Base-by-base conservation (phyloP, 2,113 vertebrate species). In the Dunckerocampus dactyliophorus region DNA sequence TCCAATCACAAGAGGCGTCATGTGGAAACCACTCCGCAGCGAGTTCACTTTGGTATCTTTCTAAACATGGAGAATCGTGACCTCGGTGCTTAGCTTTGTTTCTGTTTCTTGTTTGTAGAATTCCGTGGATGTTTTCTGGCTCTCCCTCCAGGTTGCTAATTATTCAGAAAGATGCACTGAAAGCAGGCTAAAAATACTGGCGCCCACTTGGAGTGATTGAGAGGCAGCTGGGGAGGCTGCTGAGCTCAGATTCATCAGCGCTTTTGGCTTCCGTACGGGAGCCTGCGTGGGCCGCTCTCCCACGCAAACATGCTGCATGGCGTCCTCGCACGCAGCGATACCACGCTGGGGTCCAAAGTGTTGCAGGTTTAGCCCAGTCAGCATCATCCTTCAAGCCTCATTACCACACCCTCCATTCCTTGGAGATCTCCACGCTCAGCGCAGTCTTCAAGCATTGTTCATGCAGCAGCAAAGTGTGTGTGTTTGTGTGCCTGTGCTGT, bases 111-210 rank as follows among this genome's bases (percentile, higher is more conserved):
- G 24, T 28, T 28, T 28, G 24, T 5, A 28, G 24, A 2, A 28
- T 28, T 28, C 3, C 2, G 24, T 3, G 24, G 24, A 28, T 28
- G 2, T 48, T 8, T 8, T 48, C 16, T 17, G 19, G 7, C 6
- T 48, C 47, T 17, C 12, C 15, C 16, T 48, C 47, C 47, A 48
- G 16, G 47, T 17, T 14, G 24, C 24, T 28, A 16, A 48, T 48
- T 48, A 48, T 16, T 48, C 7, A 8, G 47, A 14, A 28, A 28
- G 24, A 28, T 28, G 24, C 2, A 28, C n/a, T n/a, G 24, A 28
- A 3, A 74, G 74, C 71, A 63, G 58, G 74, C 86, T 85, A 85
- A 86, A 88, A 85, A 89, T 86, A 89, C 84, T 75, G 67, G 62
- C 70, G n/a, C n/a, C n/a, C n/a, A n/a, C n/a, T n/a, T n/a, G n/a